phyloP scores from a whole-genome alignment of 53 echinoderm and acorn worm species.

The Pentamera pediparva region DNA sequence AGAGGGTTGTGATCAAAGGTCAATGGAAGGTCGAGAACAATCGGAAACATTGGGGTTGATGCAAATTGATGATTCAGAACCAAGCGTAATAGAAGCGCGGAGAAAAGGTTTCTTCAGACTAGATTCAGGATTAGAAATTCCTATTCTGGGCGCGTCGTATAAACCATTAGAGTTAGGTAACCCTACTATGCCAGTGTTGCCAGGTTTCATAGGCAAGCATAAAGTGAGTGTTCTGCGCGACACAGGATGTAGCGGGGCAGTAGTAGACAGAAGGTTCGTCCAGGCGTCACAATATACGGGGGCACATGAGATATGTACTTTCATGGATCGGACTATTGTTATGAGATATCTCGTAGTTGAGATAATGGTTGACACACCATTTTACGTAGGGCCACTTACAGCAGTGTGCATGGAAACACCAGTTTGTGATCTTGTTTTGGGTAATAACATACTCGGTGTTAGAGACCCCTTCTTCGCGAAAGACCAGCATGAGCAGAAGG shows the following conservation, averaged over 20 bases:
- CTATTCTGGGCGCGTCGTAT: neutral
- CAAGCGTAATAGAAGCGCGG: neutral
- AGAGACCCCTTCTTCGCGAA: neutral
- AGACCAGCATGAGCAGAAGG: neutral
- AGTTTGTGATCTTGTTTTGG: slow-evolving; percentile 1
- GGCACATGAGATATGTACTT: neutral
- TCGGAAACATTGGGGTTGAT: neutral
- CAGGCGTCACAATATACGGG: slow-evolving; percentile 1
- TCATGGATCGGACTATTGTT: neutral
- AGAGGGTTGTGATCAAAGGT: neutral
- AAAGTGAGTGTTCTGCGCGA: neutral
- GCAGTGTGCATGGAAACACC: neutral
- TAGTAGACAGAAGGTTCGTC: neutral
- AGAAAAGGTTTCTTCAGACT: neutral
- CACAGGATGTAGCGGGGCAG: neutral
- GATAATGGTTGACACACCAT: neutral
- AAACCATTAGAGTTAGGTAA: neutral
- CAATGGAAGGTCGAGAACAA: neutral
- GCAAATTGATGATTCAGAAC: neutral
- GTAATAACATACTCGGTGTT: neutral
- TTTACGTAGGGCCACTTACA: neutral
- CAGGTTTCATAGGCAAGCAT: neutral
- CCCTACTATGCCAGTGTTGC: neutral
- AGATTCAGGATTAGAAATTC: neutral
- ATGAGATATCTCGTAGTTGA: neutral